Percentiles rank a stretch among this genome's conserved stretches.
Evolutionary conservation across 2,797 vertebrate genomes (phyloP).

Genomic region (Galagoides demidoff): DNA sequence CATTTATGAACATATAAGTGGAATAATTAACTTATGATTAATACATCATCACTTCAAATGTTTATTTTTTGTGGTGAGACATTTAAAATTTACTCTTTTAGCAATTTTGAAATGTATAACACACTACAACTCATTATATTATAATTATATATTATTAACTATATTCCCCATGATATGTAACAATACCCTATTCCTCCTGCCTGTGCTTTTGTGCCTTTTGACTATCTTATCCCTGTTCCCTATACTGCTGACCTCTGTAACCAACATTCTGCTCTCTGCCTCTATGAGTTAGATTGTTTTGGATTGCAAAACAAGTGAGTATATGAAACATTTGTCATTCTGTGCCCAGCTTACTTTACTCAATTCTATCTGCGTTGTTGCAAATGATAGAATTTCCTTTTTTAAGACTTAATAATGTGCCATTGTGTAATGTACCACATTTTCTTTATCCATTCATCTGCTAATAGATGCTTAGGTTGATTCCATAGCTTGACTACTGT

Average conservation of each 20-base stretch:
- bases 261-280: background rate
- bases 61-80: background rate
- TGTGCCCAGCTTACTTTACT: background rate
- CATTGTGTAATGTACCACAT: background rate
- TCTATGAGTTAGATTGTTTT: background rate
- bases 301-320: background rate
- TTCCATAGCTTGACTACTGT: background rate
- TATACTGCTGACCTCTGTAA: background rate
- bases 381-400: background rate
- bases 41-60: background rate
- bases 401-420: background rate
- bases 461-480: background rate
- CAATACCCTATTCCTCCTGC: background rate
- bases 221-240: background rate
- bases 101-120: background rate
- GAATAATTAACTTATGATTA: background rate
- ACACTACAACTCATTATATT: background rate
- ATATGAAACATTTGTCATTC: background rate
- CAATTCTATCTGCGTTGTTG: background rate
- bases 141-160: background rate
- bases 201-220: background rate
- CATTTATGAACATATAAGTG: background rate
- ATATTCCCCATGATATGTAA: background rate
- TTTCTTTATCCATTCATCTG: background rate
- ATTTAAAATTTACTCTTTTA: background rate